phyloP scores from a whole-genome alignment of 2,888 invertebrate species.

The Tinea trinotella region DNA sequence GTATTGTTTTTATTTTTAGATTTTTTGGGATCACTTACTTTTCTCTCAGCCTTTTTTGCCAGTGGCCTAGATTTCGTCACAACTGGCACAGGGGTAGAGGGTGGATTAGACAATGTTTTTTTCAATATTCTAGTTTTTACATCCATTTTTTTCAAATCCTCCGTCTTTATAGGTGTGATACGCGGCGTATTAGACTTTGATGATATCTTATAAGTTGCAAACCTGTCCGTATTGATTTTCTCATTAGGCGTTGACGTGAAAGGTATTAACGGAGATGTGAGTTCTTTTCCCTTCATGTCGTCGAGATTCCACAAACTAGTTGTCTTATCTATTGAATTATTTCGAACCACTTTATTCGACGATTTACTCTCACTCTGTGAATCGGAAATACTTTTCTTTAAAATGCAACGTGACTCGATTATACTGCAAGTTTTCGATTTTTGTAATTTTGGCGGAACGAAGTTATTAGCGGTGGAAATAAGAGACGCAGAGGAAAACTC shows the following conservation, averaged over 20 bases:
- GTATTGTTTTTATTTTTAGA: constrained; percentile 50
- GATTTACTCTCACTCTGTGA: constrained; percentile 45
- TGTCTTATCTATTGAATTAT: constrained; percentile 67
- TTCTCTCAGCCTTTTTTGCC: constrained; percentile 57
- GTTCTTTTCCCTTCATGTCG: constrained; percentile 68
- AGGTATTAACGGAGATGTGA: constrained; percentile 55
- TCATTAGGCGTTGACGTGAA: constrained; percentile 43
- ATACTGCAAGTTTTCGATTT: constrained; percentile 81
- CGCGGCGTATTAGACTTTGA: constrained; percentile 49
- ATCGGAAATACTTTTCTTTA: constrained; percentile 72
- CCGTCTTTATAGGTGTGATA: constrained; percentile 51
- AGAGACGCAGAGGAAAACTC: constrained; percentile 50
- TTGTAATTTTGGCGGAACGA: constrained; percentile 72
- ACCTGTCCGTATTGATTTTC: constrained; percentile 61
- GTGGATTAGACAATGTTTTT: constrained; percentile 68
- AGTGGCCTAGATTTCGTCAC: constrained; percentile 56
- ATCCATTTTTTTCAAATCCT: constrained; percentile 64
- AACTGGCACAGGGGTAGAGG: constrained; percentile 63
- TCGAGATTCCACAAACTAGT: constrained; percentile 74
- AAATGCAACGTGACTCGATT: constrained; percentile 77
- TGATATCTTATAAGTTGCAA: constrained; percentile 66
- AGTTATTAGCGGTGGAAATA: constrained; percentile 38
- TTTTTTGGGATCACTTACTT: constrained; percentile 54
- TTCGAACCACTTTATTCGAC: constrained; percentile 51
- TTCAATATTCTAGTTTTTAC: constrained; percentile 69